phyloP scores from a whole-genome alignment of 53 echinoderm and acorn worm species.

The Pentamera pediparva region DNA sequence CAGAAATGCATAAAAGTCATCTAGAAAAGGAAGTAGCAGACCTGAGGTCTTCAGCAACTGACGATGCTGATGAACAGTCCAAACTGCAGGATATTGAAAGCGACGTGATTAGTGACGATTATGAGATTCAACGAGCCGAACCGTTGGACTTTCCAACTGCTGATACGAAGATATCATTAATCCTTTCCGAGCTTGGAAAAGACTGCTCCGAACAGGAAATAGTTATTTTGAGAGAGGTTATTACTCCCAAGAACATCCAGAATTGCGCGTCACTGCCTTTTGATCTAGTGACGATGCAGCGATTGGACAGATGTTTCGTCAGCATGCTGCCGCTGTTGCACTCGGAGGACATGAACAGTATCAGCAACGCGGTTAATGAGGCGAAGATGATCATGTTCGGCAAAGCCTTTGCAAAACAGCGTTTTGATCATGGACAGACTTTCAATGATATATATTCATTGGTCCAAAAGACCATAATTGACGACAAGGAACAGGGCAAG shows the following conservation, averaged over 20 bases:
- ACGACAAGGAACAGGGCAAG: neutral
- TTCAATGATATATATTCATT: conserved; percentile 6
- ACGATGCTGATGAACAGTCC: neutral
- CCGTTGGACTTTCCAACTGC: neutral
- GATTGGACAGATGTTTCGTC: conserved; percentile 1
- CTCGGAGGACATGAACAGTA: conserved; percentile 1
- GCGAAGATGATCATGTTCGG: conserved; percentile 6
- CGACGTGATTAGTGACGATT: too few species aligned
- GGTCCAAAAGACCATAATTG: conserved; percentile 4
- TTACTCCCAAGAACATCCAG: neutral
- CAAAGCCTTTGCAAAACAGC: neutral
- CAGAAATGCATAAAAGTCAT: neutral
- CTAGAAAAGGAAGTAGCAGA: neutral
- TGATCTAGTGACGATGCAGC: neutral
- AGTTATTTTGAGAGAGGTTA: neutral
- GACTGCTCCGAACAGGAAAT: neutral
- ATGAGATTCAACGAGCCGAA: conserved; percentile 6
- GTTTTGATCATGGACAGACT: neutral
- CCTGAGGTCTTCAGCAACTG: neutral
- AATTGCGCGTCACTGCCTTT: neutral
- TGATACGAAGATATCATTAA: neutral
- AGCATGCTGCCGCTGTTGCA: neutral
- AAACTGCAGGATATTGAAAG: neutral
- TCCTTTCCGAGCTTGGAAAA: neutral
- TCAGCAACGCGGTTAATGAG: neutral